phyloP scores from a whole-genome alignment of 2,888 invertebrate species.

The Trichopria drosophilae region DNA sequence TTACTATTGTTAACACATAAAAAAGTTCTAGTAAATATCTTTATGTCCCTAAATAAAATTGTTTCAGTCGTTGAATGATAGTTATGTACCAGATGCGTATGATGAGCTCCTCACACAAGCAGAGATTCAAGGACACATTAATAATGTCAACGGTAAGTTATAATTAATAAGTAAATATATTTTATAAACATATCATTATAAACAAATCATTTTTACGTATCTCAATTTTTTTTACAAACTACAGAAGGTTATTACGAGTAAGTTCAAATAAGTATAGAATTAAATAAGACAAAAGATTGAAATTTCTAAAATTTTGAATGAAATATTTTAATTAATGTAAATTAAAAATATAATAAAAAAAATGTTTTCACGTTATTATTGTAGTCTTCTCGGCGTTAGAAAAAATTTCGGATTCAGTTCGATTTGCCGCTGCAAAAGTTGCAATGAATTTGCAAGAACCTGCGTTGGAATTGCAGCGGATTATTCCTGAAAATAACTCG shows the following conservation, averaged over 20 bases:
- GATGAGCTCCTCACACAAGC: slow-evolving; percentile 72
- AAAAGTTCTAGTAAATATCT: slow-evolving; percentile 14
- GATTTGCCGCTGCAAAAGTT: slow-evolving; percentile 33
- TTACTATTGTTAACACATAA: slow-evolving; percentile 2
- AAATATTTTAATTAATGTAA: too few species aligned
- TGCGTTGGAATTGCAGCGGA: slow-evolving; percentile 40
- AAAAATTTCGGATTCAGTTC: slow-evolving; percentile 38
- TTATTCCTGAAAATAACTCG: slow-evolving; percentile 41
- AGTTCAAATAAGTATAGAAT: too few species aligned
- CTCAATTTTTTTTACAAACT: slow-evolving; percentile 54
- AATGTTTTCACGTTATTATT: too few species aligned
- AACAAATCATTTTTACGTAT: slow-evolving; percentile 12
- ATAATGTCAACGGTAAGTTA: slow-evolving; percentile 64
- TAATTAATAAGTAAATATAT: slow-evolving; percentile 10
- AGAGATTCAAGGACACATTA: slow-evolving; percentile 73
- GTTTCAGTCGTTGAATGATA: slow-evolving; percentile 66
- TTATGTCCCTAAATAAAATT: slow-evolving; percentile 2
- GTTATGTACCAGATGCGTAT: slow-evolving; percentile 71
- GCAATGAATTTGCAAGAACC: slow-evolving; percentile 40
- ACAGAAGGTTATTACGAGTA: too few species aligned
- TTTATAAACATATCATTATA: slow-evolving; percentile 8
- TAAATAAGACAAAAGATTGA: too few species aligned
- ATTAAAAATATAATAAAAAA: too few species aligned
- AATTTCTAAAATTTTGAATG: too few species aligned
- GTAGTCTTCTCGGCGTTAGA: slow-evolving; percentile 60